phyloP scores from a whole-genome alignment of 2,888 invertebrate genomes.

The Limenitis camilla region DNA sequence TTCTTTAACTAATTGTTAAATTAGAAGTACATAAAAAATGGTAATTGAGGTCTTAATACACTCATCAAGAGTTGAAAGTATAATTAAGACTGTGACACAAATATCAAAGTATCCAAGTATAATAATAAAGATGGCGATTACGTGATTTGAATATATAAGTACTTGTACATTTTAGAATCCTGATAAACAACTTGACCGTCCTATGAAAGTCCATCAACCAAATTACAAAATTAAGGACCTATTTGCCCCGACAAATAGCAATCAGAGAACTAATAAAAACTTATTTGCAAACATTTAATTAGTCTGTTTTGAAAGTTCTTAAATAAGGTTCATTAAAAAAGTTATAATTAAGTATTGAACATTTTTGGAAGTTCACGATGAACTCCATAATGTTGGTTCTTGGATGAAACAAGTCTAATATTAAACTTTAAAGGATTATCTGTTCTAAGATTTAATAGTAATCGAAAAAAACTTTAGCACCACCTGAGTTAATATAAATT shows the following conservation, averaged over 20 bases:
- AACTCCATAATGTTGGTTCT: not conserved
- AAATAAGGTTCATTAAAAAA: slow-evolving; percentile 7
- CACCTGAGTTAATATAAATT: no score
- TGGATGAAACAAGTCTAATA: not conserved
- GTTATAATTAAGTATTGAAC: slow-evolving; percentile 1
- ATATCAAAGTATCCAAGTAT: slow-evolving; percentile 42
- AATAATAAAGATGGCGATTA: slow-evolving; percentile 52
- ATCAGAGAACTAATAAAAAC: not conserved
- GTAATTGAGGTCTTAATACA: slow-evolving; percentile 8
- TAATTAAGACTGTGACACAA: slow-evolving; percentile 43
- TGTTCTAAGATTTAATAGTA: not conserved
- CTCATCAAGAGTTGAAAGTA: slow-evolving; percentile 41
- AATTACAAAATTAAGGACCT: slow-evolving; percentile 1
- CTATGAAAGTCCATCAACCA: not conserved
- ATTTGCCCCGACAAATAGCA: not conserved
- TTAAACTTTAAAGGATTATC: not conserved
- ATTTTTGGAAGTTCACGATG: not conserved
- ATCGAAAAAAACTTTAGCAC: not conserved
- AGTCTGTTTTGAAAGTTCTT: slow-evolving; percentile 5
- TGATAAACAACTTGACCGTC: slow-evolving; percentile 7
- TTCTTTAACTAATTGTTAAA: not conserved
- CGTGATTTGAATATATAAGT: slow-evolving; percentile 34
- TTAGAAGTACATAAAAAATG: slow-evolving; percentile 6
- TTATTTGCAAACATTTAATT: not conserved
- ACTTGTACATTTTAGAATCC: slow-evolving; percentile 1